phyloP scores from a whole-genome alignment of 2,113 vertebrate species.

The Syngnathus floridae region DNA sequence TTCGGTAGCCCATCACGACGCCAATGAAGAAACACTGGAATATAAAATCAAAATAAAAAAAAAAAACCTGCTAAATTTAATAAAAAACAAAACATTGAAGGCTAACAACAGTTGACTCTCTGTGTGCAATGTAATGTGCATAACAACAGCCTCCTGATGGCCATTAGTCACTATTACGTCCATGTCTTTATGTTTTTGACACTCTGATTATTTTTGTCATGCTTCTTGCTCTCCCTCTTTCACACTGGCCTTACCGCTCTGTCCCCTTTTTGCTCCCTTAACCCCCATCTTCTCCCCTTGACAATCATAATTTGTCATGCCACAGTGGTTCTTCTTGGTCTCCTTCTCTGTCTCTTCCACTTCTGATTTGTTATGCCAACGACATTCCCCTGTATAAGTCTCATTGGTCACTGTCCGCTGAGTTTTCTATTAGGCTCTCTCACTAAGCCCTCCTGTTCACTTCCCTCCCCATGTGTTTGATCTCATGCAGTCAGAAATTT shows the following conservation, averaged over 20 bases:
- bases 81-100: not conserved
- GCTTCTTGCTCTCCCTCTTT: not conserved
- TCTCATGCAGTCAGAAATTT: constrained; percentile 48
- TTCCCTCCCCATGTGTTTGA: constrained; percentile 32
- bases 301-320: constrained; percentile 44
- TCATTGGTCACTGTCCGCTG: constrained; percentile 61
- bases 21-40: no score
- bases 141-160: constrained; percentile 14
- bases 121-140: not conserved
- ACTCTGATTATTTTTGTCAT: constrained; percentile 28
- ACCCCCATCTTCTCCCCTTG: constrained; percentile 4
- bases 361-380: constrained; percentile 53
- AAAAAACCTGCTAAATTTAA: no score
- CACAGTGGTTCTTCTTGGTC: constrained; percentile 29
- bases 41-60: no score
- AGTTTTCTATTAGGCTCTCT: constrained; percentile 49
- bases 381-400: constrained; percentile 34
- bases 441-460: constrained; percentile 5
- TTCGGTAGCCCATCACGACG: no score
- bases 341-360: constrained; percentile 29
- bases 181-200: constrained; percentile 25
- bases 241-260: constrained; percentile 6
- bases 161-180: constrained; percentile 27
- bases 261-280: constrained; percentile 7
- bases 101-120: not conserved